Evolutionary conservation across 1,140 invertebrate species (phyloP).

Genomic region (roundworm (Caenorhabditis elegans)): DNA sequence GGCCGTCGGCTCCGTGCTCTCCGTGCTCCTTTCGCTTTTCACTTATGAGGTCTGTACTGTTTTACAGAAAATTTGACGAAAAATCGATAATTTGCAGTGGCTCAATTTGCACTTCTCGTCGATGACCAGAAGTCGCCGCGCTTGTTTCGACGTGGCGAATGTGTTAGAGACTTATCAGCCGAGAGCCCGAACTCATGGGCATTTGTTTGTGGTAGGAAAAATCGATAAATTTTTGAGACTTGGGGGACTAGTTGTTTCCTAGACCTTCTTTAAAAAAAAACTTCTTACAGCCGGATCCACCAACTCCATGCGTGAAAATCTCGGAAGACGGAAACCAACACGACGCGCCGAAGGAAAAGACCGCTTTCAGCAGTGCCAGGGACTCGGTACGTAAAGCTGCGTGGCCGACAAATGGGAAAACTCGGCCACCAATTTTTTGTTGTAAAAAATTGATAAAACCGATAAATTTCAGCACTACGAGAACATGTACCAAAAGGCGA

Average conservation of each 20-base stretch:
- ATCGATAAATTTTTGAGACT: background rate
- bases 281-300: conserved; percentile 38
- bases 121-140: conserved; percentile 48
- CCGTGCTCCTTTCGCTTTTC: background rate
- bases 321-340: conserved; percentile 5
- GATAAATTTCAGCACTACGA: conserved; percentile 56
- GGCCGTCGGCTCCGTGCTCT: background rate
- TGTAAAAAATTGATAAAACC: no score
- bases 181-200: conserved; percentile 51
- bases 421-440: background rate
- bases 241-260: no score
- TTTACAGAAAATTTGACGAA: no score
- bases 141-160: conserved; percentile 57
- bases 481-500: conserved; percentile 53
- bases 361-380: conserved; percentile 48
- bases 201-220: conserved; percentile 49
- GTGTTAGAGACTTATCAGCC: conserved; percentile 59
- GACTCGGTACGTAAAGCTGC: conserved; percentile 47
- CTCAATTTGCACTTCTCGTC: conserved; percentile 37
- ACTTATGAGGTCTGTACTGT: background rate
- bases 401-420: background rate
- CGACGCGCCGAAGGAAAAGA: conserved; percentile 42
- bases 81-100: conserved; percentile 44
- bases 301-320: conserved; percentile 16
- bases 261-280: background rate